A percentile compares a stretch with the other conserved stretches of the same genome.
Evolutionary conservation across 2,888 invertebrate species (phyloP).

Genomic region (Xanthorhoe spadicearia): DNA sequence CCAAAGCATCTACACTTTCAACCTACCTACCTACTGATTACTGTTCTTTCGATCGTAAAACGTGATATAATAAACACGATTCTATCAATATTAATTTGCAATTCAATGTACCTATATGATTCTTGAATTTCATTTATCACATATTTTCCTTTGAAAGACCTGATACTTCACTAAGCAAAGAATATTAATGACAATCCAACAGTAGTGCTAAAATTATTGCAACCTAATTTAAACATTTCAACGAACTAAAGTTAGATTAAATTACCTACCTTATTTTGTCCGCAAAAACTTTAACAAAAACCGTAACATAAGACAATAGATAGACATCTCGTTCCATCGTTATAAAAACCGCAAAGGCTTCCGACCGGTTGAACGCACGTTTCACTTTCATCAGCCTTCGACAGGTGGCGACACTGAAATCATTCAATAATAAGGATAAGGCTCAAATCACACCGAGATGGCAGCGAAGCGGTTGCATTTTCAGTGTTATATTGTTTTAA

Average conservation of each 20-base stretch:
- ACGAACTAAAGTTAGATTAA: neutral
- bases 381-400: slow-evolving; percentile 71
- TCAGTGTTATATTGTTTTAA: too few species aligned
- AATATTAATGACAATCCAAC: slow-evolving; percentile 16
- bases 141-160: slow-evolving; percentile 35
- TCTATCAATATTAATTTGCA: neutral
- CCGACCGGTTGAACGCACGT: slow-evolving; percentile 63
- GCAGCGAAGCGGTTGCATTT: too few species aligned
- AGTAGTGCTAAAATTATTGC: slow-evolving; percentile 3
- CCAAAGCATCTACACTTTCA: too few species aligned
- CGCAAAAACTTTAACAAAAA: slow-evolving; percentile 30
- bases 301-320: slow-evolving; percentile 35
- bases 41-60: slow-evolving; percentile 1
- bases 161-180: slow-evolving; percentile 27
- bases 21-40: neutral
- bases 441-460: too few species aligned
- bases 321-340: slow-evolving; percentile 16
- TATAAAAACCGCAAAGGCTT: slow-evolving; percentile 40
- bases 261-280: neutral
- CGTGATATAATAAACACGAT: slow-evolving; percentile 4
- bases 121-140: slow-evolving; percentile 14
- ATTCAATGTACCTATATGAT: neutral
- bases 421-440: slow-evolving; percentile 52
- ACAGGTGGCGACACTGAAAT: slow-evolving; percentile 69
- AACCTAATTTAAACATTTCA: neutral